phyloP scores from a whole-genome alignment of 2,888 invertebrate species.

The Paralinhomoeus sp. region DNA sequence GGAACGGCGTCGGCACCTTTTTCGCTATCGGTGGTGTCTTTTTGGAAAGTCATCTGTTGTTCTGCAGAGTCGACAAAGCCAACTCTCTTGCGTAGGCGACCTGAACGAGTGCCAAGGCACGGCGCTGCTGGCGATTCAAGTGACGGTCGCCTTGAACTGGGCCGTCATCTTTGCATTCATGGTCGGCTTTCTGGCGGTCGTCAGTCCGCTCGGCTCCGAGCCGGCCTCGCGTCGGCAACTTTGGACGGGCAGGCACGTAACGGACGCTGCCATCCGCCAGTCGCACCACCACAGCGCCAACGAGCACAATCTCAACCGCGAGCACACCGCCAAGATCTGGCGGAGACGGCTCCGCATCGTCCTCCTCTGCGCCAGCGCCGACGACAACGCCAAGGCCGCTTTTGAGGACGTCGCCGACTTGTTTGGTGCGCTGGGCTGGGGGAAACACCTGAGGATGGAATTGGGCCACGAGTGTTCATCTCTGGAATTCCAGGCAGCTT shows the following conservation, averaged over 20 bases:
- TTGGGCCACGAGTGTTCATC: no score
- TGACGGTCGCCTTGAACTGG: constrained; percentile 58
- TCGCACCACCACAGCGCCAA: constrained; percentile 4
- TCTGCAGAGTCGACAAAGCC: no score
- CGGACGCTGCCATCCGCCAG: no score
- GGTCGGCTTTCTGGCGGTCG: constrained; percentile 51
- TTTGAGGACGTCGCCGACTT: constrained; percentile 37
- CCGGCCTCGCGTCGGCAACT: no score
- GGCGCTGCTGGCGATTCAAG: constrained; percentile 24
- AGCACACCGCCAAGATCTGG: constrained; percentile 8
- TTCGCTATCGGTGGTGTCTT: constrained; percentile 22
- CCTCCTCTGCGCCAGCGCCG: constrained; percentile 3
- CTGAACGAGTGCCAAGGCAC: no score
- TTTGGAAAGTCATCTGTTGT: no score
- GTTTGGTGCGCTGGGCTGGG: constrained; percentile 43
- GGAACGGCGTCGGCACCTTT: constrained; percentile 56
- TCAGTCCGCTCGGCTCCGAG: constrained; percentile 62
- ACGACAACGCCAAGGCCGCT: constrained; percentile 21
- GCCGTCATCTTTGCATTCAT: constrained; percentile 47
- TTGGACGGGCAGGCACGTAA: constrained; percentile 7
- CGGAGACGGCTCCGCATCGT: constrained; percentile 5
- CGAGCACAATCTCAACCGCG: constrained; percentile 1
- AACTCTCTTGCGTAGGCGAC: no score
- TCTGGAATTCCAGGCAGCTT: neutral
- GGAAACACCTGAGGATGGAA: no score